Evolutionary conservation across 1,140 invertebrate genomes (phyloP).

Genomic region (Artemia franciscana): DNA sequence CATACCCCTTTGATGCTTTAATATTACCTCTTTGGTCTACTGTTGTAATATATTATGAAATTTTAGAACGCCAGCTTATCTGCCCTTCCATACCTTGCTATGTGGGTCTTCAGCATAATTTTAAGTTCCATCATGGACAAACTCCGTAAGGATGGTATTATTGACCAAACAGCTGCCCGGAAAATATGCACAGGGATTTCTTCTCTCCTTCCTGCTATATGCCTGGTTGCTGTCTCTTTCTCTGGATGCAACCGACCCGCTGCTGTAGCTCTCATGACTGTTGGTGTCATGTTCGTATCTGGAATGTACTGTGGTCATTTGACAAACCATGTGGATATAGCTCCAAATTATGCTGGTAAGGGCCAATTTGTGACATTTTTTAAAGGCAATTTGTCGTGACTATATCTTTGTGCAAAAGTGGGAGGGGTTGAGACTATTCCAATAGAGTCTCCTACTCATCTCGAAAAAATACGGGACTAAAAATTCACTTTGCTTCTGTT

Average conservation of each 20-base stretch:
- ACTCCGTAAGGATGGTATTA: constrained; percentile 27
- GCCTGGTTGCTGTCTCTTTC: constrained; percentile 40
- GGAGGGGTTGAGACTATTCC: no score
- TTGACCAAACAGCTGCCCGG: constrained; percentile 37
- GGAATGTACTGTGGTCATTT: constrained; percentile 67
- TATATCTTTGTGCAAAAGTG: no score
- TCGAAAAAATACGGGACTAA: no score
- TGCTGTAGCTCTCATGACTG: constrained; percentile 45
- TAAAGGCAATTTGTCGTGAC: no score
- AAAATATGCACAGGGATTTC: constrained; percentile 41
- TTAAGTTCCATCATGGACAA: constrained; percentile 14
- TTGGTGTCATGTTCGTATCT: constrained; percentile 48
- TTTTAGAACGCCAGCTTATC: constrained; percentile 15
- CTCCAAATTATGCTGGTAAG: no score
- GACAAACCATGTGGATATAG: no score
- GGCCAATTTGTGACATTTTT: no score
- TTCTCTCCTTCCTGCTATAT: constrained; percentile 36
- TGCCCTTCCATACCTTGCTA: constrained; percentile 14
- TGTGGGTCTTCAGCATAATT: constrained; percentile 16
- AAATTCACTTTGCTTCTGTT: no score
- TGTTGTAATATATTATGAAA: no score
- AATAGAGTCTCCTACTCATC: no score
- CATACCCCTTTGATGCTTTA: no score
- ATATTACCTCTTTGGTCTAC: no score
- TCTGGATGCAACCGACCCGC: constrained; percentile 35